phyloP scores from a whole-genome alignment of 2,113 vertebrate genomes.

The Etheostoma cragini region DNA sequence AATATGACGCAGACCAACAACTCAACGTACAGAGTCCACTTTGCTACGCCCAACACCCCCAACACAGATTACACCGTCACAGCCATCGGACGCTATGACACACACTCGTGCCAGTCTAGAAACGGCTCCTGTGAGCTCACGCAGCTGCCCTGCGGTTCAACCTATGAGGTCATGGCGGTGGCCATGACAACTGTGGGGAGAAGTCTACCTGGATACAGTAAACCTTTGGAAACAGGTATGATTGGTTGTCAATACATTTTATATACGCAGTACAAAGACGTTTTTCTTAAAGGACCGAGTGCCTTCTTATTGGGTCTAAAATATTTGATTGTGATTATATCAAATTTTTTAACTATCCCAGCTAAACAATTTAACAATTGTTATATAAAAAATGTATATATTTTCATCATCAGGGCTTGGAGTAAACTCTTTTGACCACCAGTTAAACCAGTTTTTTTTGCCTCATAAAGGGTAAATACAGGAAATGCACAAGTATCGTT shows the following conservation, averaged over 20 bases:
- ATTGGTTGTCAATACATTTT: not conserved
- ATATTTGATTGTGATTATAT: not conserved
- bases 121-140: slow-evolving; percentile 83
- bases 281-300: not conserved
- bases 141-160: slow-evolving; percentile 87
- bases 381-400: no score
- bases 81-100: slow-evolving; percentile 68
- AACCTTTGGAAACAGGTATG: slow-evolving; percentile 90
- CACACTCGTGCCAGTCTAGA: slow-evolving; percentile 79
- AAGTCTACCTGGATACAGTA: slow-evolving; percentile 91
- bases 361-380: not conserved
- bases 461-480: no score
- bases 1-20: slow-evolving; percentile 83
- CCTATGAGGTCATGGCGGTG: slow-evolving; percentile 86
- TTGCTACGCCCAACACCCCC: slow-evolving; percentile 81
- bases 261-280: not conserved
- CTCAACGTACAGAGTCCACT: slow-evolving; percentile 82
- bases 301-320: not conserved
- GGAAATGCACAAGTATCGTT: no score
- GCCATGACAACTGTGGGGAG: slow-evolving; percentile 84
- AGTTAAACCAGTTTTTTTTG: no score
- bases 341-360: not conserved
- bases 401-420: no score
- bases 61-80: slow-evolving; percentile 84
- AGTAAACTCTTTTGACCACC: no score